These are phyloP conservation scores for Camponotus pennsylvanicus DNA, from an alignment of 1,140 invertebrate genomes.

Conservation along the genomic window DNA sequence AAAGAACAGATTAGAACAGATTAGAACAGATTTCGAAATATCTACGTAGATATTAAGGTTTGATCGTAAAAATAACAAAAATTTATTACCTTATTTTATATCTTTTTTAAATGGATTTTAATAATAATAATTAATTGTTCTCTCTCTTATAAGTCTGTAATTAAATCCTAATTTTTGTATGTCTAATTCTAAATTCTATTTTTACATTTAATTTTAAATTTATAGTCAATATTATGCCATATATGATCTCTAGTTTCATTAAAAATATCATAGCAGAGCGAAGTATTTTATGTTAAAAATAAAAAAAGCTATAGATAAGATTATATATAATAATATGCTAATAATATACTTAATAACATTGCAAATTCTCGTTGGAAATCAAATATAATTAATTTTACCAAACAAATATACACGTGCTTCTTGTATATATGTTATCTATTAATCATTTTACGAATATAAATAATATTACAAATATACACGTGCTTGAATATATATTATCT, in stretches of 20 bases:
- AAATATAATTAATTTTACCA: background rate
- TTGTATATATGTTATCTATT: background rate
- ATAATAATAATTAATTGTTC: background rate
- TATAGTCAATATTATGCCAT: background rate
- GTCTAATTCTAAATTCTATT: constrained; percentile 1
- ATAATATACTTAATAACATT: background rate
- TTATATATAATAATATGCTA: background rate
- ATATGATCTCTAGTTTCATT: background rate
- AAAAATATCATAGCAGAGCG: background rate
- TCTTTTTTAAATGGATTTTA: background rate
- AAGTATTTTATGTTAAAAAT: background rate
- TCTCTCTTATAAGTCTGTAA: background rate
- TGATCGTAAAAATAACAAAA: too few species aligned
- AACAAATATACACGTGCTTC: background rate
- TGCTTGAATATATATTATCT: background rate
- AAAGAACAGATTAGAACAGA: background rate
- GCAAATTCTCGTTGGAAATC: background rate
- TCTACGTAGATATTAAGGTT: background rate
- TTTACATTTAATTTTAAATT: background rate
- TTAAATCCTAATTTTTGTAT: background rate
- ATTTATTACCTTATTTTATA: background rate
- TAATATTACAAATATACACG: background rate
- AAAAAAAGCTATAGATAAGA: background rate
- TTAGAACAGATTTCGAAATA: background rate
- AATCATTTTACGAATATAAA: background rate